Base-by-base conservation (phyloP, 2,888 invertebrate species). In the Pardosa pseudoannulata region DNA sequence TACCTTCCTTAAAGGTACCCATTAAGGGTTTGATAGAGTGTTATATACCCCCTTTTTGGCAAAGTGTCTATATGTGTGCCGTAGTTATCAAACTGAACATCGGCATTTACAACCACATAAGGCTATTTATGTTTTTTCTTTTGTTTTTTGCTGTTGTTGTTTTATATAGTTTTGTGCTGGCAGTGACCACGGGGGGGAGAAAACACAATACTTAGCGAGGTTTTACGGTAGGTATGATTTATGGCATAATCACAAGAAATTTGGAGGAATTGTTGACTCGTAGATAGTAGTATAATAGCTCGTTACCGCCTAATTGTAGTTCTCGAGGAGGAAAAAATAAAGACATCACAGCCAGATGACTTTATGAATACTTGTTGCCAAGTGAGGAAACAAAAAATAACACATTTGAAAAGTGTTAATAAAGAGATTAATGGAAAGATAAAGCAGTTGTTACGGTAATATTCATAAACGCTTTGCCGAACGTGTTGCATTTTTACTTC, bases 161-260 rank as follows among this genome's bases (percentile, higher is more conserved):
- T n/a, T n/a, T n/a, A 56, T 9, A 5, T 7, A 36, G 36, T 36
- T 9, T 36, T 36, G 5, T 2, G 2, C 5, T 16, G 16, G 11
- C 5, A n/a, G 2, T 56, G 56, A 23, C 56, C 56, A 1, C 19
- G 23, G 1, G 23, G n/a, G n/a, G n/a, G n/a, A n/a, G n/a, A n/a
- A n/a, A 56, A 56, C 23, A 56, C 56, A 56, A 56, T 56, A 23
- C 56, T 1, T 2, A 23, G 23, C 5, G 0, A 56, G 11, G 56
- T 16, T 36, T 11, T 56, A 23, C 7, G 23, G 23, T 56, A 23
- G 1, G 13, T 23, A n/a, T 56, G 56, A 56, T 56, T 56, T 56
- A 56, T 23, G 56, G 23, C 56, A 56, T 56, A 56, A 56, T 56
- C 56, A 56, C 56, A 5, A 19, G 23, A 56, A 56, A 56, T 56